A percentile compares a stretch with the other conserved stretches of the same genome.
Conservation (phyloP, 2,113 vertebrate species). For the Cyphomyrus plagiostoma region DNA sequence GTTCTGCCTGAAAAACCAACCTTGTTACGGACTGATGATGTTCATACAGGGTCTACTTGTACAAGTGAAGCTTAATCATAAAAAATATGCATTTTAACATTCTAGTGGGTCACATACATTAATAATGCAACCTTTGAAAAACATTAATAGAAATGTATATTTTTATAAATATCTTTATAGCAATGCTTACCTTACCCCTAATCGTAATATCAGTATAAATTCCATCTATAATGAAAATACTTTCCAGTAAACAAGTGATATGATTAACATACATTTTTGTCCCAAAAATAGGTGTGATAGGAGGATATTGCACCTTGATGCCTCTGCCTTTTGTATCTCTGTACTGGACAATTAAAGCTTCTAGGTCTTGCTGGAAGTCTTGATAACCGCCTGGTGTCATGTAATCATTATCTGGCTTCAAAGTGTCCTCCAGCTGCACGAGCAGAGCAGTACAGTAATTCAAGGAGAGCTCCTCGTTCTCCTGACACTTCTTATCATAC, state of each 20-base stretch:
- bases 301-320: constrained; percentile 1
- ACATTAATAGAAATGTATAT: not conserved
- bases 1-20: constrained; percentile 6
- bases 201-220: not conserved
- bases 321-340: not conserved
- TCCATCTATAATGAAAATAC: not conserved
- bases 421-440: not conserved
- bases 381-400: constrained; percentile 17
- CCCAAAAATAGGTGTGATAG: not conserved
- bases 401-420: not conserved
- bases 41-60: too few species aligned
- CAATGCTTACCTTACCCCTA: not conserved
- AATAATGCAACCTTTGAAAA: not conserved
- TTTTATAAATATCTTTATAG: not conserved
- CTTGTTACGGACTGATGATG: not conserved
- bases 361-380: not conserved
- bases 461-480: constrained; percentile 8
- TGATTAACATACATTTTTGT: not conserved
- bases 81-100: not conserved
- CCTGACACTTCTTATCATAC: constrained; percentile 12
- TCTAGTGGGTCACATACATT: not conserved
- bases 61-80: not conserved
- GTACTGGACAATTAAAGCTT: not conserved
- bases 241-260: not conserved
- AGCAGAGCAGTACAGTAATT: constrained; percentile 4